Evolutionary conservation across 2,797 vertebrate genomes (phyloP), one percentile per base, ranked within the genome.

Genomic region (Pangasius sanitwongsei): DNA sequence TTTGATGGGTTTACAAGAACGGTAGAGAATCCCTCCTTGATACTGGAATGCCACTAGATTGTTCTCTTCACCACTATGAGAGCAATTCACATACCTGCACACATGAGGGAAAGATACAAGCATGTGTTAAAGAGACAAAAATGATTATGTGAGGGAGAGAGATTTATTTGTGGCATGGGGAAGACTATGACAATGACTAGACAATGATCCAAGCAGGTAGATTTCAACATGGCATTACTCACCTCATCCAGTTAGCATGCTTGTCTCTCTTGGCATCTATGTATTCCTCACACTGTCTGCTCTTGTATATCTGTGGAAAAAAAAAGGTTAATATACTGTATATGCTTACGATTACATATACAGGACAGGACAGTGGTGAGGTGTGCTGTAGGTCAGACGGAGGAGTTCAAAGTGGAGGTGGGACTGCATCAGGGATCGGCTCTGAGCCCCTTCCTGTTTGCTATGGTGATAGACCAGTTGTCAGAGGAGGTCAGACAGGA

Each of bases 211-310:
- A 50, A 23, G 7, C 5, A 8, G 15, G 69, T 12, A 50, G 44
- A 50, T 15, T 28, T 50, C 44, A 82, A 15, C 57, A 37, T 9
- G 23, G 31, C 1, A 4, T 12, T 63, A 12, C 88, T 94, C 70
- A 95, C 94, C 95, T 95, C 94, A 95, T 96, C 95, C 94, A 95
- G 88, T 95, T 96, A 81, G 94, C 93, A 57, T 86, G 88, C 1
- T 92, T 93, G 12, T 89, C 83, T 50, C 48, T 50, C 48, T 50
- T 50, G 48, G 48, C 48, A 50, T 50, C 48, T 50, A 50, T 50
- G 48, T 50, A 50, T 11, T 50, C 48, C 48, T 50, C 48, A 50
- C 48, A 50, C 48, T 77, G 94, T 92, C 74, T 92, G 11, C 89
- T 92, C 87, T 91, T 95, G 88, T 91, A 94, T 82, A 95, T 93